phyloP scores from a whole-genome alignment of 2,888 invertebrate genomes.

The Calameuta filiformis region DNA sequence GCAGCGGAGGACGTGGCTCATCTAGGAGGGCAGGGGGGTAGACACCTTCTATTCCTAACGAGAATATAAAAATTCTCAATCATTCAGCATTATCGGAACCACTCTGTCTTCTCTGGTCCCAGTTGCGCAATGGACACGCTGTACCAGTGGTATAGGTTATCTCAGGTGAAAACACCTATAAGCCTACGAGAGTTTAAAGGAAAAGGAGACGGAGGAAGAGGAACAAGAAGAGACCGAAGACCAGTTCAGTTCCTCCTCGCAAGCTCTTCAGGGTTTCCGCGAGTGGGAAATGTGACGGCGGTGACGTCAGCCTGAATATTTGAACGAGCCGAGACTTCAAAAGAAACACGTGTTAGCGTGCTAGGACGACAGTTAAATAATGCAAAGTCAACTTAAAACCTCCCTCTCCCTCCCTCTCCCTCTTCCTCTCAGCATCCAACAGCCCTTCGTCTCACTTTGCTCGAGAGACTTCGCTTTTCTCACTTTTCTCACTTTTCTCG shows the following conservation, averaged over 20 bases:
- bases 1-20: slow-evolving; percentile 12
- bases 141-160: slow-evolving; percentile 4
- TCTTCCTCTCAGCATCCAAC: slow-evolving; percentile 15
- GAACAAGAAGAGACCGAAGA: slow-evolving; percentile 20
- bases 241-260: slow-evolving; percentile 12
- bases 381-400: slow-evolving; percentile 61
- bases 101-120: no score
- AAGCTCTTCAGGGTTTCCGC: slow-evolving; percentile 49
- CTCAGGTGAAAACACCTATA: background rate
- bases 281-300: slow-evolving; percentile 60
- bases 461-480: slow-evolving; percentile 7
- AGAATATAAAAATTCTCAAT: no score
- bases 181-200: slow-evolving; percentile 19
- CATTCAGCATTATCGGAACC: no score
- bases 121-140: no score
- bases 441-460: no score
- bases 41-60: no score
- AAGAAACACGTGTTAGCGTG: slow-evolving; percentile 64
- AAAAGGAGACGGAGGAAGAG: slow-evolving; percentile 25
- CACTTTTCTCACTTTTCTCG: background rate
- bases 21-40: no score
- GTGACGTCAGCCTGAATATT: slow-evolving; percentile 65
- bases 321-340: slow-evolving; percentile 64
- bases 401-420: background rate
- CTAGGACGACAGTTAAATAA: slow-evolving; percentile 65